A percentile compares a stretch with the other conserved stretches of the same genome.
These are phyloP conservation scores for Apotomis betuletana DNA, from an alignment of 2,888 invertebrate genomes.

Conservation along the genomic window DNA sequence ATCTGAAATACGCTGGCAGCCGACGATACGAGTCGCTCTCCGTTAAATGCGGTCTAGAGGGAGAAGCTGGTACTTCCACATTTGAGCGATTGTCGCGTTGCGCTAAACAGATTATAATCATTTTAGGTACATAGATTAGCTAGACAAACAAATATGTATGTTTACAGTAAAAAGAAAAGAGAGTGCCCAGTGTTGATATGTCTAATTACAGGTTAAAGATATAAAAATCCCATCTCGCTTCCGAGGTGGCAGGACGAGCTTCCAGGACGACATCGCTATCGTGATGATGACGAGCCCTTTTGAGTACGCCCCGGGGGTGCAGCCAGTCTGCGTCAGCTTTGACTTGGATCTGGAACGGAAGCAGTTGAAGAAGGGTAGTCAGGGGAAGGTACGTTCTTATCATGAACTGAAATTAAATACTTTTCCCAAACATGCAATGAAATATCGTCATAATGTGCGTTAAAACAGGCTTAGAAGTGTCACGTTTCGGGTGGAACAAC, in stretches of 20 bases:
- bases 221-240: conserved; percentile 73
- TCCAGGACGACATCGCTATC: conserved; percentile 83
- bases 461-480: too few species aligned
- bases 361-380: conserved; percentile 53
- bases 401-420: neutral
- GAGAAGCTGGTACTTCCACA: too few species aligned
- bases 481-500: too few species aligned
- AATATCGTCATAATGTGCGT: too few species aligned
- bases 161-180: neutral
- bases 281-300: conserved; percentile 69
- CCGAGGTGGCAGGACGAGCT: conserved; percentile 77
- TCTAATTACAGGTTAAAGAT: conserved; percentile 57
- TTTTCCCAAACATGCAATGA: too few species aligned
- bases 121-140: too few species aligned
- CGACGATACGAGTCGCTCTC: too few species aligned
- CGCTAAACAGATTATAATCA: too few species aligned
- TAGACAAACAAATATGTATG: too few species aligned
- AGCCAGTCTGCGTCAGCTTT: conserved; percentile 80
- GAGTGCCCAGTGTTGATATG: neutral
- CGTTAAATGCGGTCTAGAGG: too few species aligned
- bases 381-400: conserved; percentile 52
- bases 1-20: too few species aligned
- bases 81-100: too few species aligned
- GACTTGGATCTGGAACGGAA: conserved; percentile 52
- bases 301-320: conserved; percentile 66